A percentile compares a stretch with the other conserved stretches of the same genome.
Conservation (phyloP, 2,888 invertebrate genomes). For the Rutpela maculata region DNA sequence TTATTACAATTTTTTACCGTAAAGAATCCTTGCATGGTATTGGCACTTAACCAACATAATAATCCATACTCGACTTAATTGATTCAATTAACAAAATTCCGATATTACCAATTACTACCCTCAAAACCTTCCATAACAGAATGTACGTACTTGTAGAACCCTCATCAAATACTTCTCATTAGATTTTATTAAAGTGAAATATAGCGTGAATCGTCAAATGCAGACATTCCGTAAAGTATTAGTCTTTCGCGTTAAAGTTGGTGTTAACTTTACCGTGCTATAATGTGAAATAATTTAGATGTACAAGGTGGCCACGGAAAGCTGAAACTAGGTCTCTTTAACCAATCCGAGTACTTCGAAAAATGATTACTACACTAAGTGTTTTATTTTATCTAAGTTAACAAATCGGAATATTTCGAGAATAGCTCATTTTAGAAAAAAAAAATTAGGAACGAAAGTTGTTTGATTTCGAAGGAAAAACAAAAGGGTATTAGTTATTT, state of each 20-base stretch:
- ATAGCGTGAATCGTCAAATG: constrained; percentile 18
- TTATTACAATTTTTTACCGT: too few species aligned
- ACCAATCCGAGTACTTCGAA: too few species aligned
- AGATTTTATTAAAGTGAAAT: constrained; percentile 32
- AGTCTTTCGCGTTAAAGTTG: not conserved
- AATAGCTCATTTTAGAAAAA: too few species aligned
- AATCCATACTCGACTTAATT: constrained; percentile 41
- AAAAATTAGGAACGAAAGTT: too few species aligned
- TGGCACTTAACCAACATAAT: not conserved
- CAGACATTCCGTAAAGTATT: constrained; percentile 9
- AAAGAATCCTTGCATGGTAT: not conserved
- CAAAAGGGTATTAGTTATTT: too few species aligned
- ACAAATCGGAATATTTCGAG: too few species aligned
- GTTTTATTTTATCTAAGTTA: too few species aligned
- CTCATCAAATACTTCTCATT: constrained; percentile 28
- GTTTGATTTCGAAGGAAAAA: too few species aligned
- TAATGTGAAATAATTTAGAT: not conserved
- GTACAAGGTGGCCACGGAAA: not conserved
- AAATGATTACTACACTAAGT: too few species aligned
- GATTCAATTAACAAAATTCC: constrained; percentile 53
- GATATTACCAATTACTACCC: constrained; percentile 47
- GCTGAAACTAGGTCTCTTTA: too few species aligned
- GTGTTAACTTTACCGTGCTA: constrained; percentile 3
- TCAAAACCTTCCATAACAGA: constrained; percentile 26
- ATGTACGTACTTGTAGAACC: constrained; percentile 13